These are phyloP conservation scores for Tenthredo amoena DNA, from an alignment of 2,888 invertebrate species.

Conservation along the genomic window DNA sequence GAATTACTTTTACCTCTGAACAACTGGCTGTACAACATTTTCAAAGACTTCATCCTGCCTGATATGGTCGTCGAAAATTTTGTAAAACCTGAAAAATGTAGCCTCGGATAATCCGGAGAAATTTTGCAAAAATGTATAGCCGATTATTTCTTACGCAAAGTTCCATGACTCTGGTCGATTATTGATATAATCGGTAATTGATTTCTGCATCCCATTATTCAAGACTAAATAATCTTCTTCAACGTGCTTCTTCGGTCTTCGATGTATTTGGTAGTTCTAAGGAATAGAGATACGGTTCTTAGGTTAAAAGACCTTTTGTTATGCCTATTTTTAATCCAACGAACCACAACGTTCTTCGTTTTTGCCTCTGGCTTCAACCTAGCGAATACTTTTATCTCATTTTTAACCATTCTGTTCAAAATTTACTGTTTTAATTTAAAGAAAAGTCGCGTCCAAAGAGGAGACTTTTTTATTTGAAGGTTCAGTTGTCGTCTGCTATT, in stretches of 20 bases:
- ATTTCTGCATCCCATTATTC: conserved; percentile 59
- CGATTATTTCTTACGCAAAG: conserved; percentile 65
- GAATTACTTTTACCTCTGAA: conserved; percentile 76
- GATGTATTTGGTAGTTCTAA: conserved; percentile 66
- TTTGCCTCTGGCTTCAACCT: conserved; percentile 72
- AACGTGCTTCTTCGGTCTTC: conserved; percentile 63
- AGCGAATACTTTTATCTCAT: conserved; percentile 77
- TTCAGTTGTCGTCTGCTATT: conserved; percentile 36
- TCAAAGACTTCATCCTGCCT: conserved; percentile 78
- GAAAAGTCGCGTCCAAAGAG: conserved; percentile 5
- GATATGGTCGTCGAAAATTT: conserved; percentile 77
- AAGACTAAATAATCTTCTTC: conserved; percentile 67
- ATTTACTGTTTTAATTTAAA: conserved; percentile 29
- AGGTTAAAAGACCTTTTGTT: conserved; percentile 17
- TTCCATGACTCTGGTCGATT: conserved; percentile 71
- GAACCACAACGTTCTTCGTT: conserved; percentile 58
- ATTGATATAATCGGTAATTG: conserved; percentile 64
- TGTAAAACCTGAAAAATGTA: conserved; percentile 75
- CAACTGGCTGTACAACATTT: conserved; percentile 78
- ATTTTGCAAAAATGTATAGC: not conserved
- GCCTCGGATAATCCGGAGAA: not conserved
- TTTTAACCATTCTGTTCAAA: conserved; percentile 73
- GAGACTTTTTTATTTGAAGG: conserved; percentile 24
- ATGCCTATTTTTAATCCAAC: not conserved
- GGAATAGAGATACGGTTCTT: not conserved